Evolutionary conservation across 2,113 vertebrate species (phyloP).

Genomic region (Oreochromis niloticus): DNA sequence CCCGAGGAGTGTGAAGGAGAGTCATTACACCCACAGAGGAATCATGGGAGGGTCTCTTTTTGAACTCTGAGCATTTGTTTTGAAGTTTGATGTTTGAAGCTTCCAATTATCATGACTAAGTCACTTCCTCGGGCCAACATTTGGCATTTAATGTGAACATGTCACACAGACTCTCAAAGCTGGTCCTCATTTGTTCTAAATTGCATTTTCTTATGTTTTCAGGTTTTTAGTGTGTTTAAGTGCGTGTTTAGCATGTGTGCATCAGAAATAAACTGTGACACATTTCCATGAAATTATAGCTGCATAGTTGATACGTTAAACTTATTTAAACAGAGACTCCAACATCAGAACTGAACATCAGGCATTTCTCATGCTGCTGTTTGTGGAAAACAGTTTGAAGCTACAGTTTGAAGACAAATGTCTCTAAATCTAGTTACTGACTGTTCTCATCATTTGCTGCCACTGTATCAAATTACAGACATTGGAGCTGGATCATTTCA

Average conservation of each 20-base stretch:
- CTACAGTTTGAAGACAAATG: background rate
- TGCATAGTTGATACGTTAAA: background rate
- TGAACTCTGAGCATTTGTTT: slow-evolving; percentile 56
- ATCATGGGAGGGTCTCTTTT: slow-evolving; percentile 42
- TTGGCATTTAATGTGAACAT: slow-evolving; percentile 56
- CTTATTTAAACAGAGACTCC: background rate
- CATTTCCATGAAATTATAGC: background rate
- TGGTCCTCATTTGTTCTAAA: slow-evolving; percentile 26
- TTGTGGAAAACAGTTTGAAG: background rate
- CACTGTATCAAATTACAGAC: background rate
- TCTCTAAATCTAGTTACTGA: background rate
- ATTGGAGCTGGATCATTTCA: background rate
- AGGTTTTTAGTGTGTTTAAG: background rate
- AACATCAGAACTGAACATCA: background rate
- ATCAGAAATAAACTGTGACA: background rate
- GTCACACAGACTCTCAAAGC: slow-evolving; percentile 45
- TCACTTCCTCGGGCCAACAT: slow-evolving; percentile 54
- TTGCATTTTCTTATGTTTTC: background rate
- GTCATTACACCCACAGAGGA: slow-evolving; percentile 55
- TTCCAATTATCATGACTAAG: slow-evolving; percentile 57
- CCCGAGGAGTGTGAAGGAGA: slow-evolving; percentile 24
- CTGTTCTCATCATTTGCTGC: background rate
- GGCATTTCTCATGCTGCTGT: background rate
- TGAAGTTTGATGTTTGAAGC: slow-evolving; percentile 45
- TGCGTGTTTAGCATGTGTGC: background rate